Base-by-base conservation (phyloP, 2,113 vertebrate species). In the Microtus richardsoni region DNA sequence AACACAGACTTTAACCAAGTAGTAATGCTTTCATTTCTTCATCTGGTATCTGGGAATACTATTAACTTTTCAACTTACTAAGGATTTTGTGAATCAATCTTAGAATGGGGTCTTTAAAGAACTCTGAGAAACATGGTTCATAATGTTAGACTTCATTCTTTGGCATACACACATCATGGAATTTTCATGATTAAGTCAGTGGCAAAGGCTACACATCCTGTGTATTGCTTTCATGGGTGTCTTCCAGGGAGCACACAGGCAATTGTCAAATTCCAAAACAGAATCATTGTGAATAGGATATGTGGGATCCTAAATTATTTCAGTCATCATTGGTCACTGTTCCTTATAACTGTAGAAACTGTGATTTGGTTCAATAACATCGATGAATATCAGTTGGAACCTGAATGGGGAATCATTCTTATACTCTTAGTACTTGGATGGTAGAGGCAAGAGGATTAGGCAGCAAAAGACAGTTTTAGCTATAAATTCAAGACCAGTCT, bases 191-290 rank as follows among this genome's bases (percentile, higher is more conserved):
- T 3, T n/a, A 0, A 12, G 13, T 36, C n/a, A 82, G 22, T 19
- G 7, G 30, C 4, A 39, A 2, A 58, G 39, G 19, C 39, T n/a
- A 83, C 36, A 83, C 58, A 16, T 52, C 2, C 36, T 64, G 21
- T 13, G 0, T 0, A 12, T 1, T 28, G 30, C 8, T 70, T 49
- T 2, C 17, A 5, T 30, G 2, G 36, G 4, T 5, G 0, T 11
- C 30, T 30, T 3, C 19, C 10, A 54, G 2, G 4, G 12, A 41
- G 26, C 70, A n/a, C n/a, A 64, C 9, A 66, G 30, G 21, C 47
- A 11, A 87, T 5, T 17, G 0, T 49, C 24, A 36, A 88, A 73
- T 21, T 87, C 4, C 68, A 14, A 39, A 84, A 85, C 73, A 30
- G 3, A 68, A 58, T 60, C 49, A 17, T 9, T 26, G 8, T 64